Conservation (phyloP, 2,888 invertebrate species). For the Seira sanloemensis region DNA sequence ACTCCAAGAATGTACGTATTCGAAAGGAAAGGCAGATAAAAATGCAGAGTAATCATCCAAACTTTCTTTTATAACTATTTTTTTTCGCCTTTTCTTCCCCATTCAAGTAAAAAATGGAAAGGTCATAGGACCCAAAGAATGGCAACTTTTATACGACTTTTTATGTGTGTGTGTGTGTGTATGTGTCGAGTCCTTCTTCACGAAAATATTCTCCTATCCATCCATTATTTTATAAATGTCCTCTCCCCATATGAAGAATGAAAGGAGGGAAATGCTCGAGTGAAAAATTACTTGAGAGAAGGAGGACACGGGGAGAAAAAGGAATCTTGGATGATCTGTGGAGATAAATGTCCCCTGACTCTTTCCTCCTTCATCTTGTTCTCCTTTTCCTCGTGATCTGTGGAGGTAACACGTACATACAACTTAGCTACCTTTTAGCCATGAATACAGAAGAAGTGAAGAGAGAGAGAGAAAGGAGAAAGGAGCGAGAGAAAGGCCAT, state of each 20-base stretch:
- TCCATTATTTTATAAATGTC: background rate
- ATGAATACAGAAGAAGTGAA: constrained; percentile 6
- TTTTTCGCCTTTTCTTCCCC: background rate
- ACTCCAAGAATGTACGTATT: background rate
- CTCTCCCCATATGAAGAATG: background rate
- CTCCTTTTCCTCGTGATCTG: constrained; percentile 8
- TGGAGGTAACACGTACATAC: background rate
- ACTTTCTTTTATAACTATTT: constrained; percentile 39
- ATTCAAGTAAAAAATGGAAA: constrained; percentile 33
- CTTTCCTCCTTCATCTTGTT: constrained; percentile 51
- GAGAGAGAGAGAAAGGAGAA: background rate
- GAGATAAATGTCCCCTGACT: constrained; percentile 66
- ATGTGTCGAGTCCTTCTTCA: too few relatives aligned
- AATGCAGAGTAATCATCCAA: constrained; percentile 63
- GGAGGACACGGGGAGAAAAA: constrained; percentile 21
- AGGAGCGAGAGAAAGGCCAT: constrained; percentile 11
- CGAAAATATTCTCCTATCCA: too few relatives aligned
- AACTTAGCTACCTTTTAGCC: background rate
- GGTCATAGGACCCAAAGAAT: constrained; percentile 29
- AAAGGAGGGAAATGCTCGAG: constrained; percentile 44
- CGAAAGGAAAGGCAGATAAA: constrained; percentile 31
- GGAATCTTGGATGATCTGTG: constrained; percentile 65
- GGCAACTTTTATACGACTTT: background rate
- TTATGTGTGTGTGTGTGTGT: too few relatives aligned
- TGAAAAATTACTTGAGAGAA: constrained; percentile 63